Percentiles rank a stretch among this genome's conserved stretches.
phyloP scores from a whole-genome alignment of 2,888 invertebrate genomes.

The Philereme transversata region DNA sequence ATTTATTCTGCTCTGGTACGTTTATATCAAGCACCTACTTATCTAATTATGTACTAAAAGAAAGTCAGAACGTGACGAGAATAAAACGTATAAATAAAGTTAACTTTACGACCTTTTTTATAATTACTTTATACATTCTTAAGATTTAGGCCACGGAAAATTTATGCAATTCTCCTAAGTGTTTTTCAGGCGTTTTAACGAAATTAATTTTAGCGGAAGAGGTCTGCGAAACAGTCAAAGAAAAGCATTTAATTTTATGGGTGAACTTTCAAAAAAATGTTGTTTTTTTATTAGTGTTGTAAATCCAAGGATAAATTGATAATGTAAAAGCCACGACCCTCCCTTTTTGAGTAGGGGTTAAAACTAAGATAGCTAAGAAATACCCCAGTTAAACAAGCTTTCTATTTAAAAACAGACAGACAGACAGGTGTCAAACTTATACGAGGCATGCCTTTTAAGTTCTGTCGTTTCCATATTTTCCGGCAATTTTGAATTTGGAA shows the following conservation, averaged over 20 bases:
- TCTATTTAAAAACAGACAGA: too few relatives aligned
- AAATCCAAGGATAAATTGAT: too few relatives aligned
- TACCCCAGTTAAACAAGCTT: too few relatives aligned
- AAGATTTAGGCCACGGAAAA: constrained; percentile 33
- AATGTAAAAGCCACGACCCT: too few relatives aligned
- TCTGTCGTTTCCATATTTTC: too few relatives aligned
- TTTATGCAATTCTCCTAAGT: constrained; percentile 35
- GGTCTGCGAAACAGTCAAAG: constrained; percentile 11
- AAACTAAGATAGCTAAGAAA: too few relatives aligned
- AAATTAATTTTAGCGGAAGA: constrained; percentile 29
- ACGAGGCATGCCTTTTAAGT: too few relatives aligned
- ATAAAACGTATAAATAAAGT: constrained; percentile 62
- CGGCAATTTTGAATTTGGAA: too few relatives aligned
- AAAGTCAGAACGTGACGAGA: constrained; percentile 61
- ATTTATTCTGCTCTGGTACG: constrained; percentile 45
- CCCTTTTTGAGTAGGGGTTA: too few relatives aligned
- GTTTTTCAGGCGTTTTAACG: constrained; percentile 32
- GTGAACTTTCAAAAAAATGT: background rate
- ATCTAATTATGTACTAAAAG: constrained; percentile 50
- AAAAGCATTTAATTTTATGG: constrained; percentile 2
- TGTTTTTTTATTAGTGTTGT: too few relatives aligned
- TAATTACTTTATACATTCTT: constrained; percentile 52
- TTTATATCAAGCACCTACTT: constrained; percentile 19
- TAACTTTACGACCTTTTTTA: constrained; percentile 55
- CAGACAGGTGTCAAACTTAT: too few relatives aligned